Evolutionary conservation across 2,888 invertebrate species (phyloP).

Genomic region (Hydriomena furcata): DNA sequence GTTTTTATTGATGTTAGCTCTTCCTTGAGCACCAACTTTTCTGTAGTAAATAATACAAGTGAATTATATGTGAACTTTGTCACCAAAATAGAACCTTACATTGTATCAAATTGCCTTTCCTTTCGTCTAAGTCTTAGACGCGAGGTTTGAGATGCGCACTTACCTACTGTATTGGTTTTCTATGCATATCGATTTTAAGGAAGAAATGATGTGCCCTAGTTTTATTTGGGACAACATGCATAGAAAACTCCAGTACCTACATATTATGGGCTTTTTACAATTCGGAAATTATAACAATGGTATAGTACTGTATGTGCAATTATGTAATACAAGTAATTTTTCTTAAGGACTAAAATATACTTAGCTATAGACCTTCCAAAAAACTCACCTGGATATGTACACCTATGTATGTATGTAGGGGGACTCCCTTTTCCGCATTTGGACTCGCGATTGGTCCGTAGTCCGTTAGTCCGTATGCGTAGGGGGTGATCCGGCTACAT

Average conservation of each 20-base stretch:
- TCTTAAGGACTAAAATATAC: no score
- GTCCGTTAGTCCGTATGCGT: no score
- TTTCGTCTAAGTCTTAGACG: slow-evolving; percentile 48
- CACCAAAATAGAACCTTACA: slow-evolving; percentile 64
- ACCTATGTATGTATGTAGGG: no score
- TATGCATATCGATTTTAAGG: slow-evolving; percentile 3
- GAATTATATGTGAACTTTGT: slow-evolving; percentile 64
- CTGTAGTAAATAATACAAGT: slow-evolving; percentile 52
- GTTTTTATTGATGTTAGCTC: slow-evolving; percentile 9
- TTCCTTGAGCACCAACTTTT: no score
- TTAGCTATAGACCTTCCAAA: no score
- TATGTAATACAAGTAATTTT: no score
- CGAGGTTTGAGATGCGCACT: slow-evolving; percentile 40
- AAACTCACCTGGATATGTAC: no score
- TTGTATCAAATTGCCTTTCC: slow-evolving; percentile 64
- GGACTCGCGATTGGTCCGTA: no score
- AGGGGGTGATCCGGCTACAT: no score
- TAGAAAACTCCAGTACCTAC: background rate
- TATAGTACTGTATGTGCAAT: no score
- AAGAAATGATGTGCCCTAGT: background rate
- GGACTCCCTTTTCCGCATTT: no score
- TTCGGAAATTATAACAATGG: no score
- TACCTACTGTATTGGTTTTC: background rate
- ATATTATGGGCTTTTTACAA: background rate
- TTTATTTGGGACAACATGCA: background rate